Evolutionary conservation across 1,140 invertebrate species (phyloP).

Genomic region (Penaeus vannamei): DNA sequence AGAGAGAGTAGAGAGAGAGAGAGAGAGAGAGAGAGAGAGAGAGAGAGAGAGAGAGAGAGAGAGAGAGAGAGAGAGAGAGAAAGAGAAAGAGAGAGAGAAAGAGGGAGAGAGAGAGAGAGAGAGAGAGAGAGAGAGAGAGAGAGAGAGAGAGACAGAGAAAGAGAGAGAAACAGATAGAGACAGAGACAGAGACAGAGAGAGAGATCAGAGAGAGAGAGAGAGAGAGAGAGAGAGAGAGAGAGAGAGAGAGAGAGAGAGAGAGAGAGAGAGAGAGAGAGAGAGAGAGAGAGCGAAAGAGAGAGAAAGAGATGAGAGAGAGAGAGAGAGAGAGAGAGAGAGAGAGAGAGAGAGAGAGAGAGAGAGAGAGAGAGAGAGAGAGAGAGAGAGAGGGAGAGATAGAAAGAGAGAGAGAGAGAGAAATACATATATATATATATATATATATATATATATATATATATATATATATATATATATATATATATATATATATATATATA

Average conservation of each 20-base stretch:
- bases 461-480: no score
- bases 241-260: no score
- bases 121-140: background rate
- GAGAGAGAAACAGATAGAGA: conserved; percentile 12
- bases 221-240: background rate
- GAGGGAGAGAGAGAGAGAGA: background rate
- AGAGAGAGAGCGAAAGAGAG: background rate
- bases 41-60: background rate
- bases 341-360: background rate
- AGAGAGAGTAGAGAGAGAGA: background rate
- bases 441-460: no score
- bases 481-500: no score
- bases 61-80: background rate
- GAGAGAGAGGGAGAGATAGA: background rate
- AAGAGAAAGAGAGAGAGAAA: background rate
- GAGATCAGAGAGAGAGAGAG: background rate
- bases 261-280: background rate
- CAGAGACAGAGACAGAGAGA: background rate
- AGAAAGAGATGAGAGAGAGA: background rate
- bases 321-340: background rate
- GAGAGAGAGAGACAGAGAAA: background rate
- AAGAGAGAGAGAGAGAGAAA: background rate
- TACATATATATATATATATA: no score
- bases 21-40: background rate
- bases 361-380: background rate